Percentiles rank a stretch among this genome's conserved stretches.
phyloP scores from a whole-genome alignment of 2,888 invertebrate species.

The Loripinus fragilis region DNA sequence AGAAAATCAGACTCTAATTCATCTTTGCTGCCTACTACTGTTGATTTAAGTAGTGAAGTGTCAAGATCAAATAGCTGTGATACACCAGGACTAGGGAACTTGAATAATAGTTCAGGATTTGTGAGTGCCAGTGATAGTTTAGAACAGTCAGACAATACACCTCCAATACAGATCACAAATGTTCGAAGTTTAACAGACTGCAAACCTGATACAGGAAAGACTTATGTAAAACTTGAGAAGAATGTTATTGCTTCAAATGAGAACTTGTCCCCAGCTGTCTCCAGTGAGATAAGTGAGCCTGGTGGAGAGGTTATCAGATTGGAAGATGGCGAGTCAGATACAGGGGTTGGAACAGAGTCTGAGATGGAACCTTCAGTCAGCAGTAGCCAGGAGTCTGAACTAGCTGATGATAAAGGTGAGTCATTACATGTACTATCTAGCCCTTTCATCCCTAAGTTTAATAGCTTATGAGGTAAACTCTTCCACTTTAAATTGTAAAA shows the following conservation, averaged over 20 bases:
- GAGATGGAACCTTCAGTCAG: slow-evolving; percentile 36
- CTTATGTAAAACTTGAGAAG: neutral
- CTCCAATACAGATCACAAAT: neutral
- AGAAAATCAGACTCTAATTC: slow-evolving; percentile 25
- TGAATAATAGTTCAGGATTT: slow-evolving; percentile 59
- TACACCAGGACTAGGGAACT: neutral
- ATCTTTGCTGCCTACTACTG: neutral
- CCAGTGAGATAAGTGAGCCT: slow-evolving; percentile 23
- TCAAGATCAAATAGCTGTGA: neutral
- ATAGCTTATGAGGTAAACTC: too few species aligned
- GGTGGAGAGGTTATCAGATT: slow-evolving; percentile 22
- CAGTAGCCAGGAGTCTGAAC: slow-evolving; percentile 53
- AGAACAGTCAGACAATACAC: slow-evolving; percentile 38
- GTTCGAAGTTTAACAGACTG: neutral
- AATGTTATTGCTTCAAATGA: too few species aligned
- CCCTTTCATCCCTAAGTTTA: too few species aligned
- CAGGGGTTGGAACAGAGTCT: slow-evolving; percentile 29
- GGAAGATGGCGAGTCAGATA: slow-evolving; percentile 15
- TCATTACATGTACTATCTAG: too few species aligned
- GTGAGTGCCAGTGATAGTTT: slow-evolving; percentile 55
- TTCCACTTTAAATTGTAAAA: too few species aligned
- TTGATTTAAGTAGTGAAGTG: neutral
- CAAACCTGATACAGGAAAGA: neutral
- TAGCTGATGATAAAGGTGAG: slow-evolving; percentile 50
- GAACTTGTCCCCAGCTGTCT: too few species aligned